These are phyloP conservation scores for Vombatus ursinus DNA, from an alignment of 2,113 vertebrate genomes.

Conservation along the genomic window DNA sequence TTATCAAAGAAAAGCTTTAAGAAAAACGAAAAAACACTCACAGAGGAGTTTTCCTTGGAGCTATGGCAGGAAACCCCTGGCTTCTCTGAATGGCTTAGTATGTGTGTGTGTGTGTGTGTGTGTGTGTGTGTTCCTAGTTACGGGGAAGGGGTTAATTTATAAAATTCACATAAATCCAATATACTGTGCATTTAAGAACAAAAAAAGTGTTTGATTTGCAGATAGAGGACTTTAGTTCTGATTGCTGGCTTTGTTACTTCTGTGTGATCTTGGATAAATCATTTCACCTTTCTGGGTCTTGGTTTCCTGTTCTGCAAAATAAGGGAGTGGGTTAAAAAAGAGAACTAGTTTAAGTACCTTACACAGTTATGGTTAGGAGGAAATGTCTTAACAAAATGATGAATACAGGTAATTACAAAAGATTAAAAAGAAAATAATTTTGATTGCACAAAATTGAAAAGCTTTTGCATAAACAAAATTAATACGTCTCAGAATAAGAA, in stretches of 20 bases:
- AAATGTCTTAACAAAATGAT: background rate
- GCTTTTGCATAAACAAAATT: background rate
- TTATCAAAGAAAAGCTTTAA: slow-evolving; percentile 69
- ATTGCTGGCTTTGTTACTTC: background rate
- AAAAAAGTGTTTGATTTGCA: background rate
- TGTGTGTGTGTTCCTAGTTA: background rate
- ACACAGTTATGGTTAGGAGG: background rate
- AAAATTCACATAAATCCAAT: slow-evolving; percentile 42
- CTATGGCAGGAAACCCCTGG: background rate
- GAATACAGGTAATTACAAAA: background rate
- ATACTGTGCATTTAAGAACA: slow-evolving; percentile 49
- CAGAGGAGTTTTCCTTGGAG: slow-evolving; percentile 10
- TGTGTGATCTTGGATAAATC: background rate
- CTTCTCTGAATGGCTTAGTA: background rate
- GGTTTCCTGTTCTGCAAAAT: background rate
- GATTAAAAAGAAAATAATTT: background rate
- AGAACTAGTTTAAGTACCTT: background rate
- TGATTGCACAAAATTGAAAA: background rate
- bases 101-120: too few species aligned
- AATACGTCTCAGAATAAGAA: background rate
- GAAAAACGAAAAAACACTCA: background rate
- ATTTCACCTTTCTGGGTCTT: background rate
- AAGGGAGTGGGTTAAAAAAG: background rate
- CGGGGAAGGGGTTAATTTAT: background rate
- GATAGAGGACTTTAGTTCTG: background rate